phyloP scores from a whole-genome alignment of 2,797 vertebrate species.

The Etheostoma nigrum region DNA sequence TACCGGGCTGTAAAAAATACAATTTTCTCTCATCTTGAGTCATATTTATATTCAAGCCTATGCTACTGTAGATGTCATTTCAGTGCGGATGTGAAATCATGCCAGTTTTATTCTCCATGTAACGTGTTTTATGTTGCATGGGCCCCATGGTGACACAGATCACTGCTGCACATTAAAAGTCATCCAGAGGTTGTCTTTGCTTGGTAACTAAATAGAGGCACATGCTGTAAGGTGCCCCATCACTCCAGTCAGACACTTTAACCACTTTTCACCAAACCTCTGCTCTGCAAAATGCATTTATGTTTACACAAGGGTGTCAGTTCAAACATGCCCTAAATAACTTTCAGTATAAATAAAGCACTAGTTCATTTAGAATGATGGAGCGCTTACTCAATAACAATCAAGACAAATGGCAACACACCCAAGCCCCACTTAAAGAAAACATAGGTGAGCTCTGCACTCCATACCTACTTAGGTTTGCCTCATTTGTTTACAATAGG shows the following conservation, averaged over 20 bases:
- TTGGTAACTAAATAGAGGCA: constrained; percentile 33
- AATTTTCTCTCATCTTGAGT: constrained; percentile 52
- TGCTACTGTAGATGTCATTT: constrained; percentile 13
- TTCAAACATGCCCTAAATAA: constrained; percentile 15
- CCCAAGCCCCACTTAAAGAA: constrained; percentile 31
- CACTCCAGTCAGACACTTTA: constrained; percentile 6
- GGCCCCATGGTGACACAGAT: background rate
- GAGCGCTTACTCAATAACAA: constrained; percentile 45
- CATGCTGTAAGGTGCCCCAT: background rate
- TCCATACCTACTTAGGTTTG: constrained; percentile 31
- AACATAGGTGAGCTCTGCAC: constrained; percentile 18
- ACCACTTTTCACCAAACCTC: constrained; percentile 28
- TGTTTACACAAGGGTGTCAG: constrained; percentile 14
- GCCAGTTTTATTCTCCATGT: background rate
- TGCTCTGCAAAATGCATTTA: constrained; percentile 31
- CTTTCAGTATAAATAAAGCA: constrained; percentile 46
- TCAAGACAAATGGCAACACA: constrained; percentile 16
- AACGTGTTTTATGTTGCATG: constrained; percentile 11
- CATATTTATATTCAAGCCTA: constrained; percentile 36
- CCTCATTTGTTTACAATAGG: constrained; percentile 33
- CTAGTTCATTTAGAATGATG: constrained; percentile 51
- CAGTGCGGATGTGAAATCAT: background rate
- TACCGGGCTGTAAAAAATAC: constrained; percentile 46
- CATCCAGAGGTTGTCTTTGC: background rate
- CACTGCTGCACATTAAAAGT: constrained; percentile 23